These are phyloP conservation scores for Chaetodon trifasciatus DNA, from an alignment of 2,797 vertebrate genomes.

Conservation along the genomic window DNA sequence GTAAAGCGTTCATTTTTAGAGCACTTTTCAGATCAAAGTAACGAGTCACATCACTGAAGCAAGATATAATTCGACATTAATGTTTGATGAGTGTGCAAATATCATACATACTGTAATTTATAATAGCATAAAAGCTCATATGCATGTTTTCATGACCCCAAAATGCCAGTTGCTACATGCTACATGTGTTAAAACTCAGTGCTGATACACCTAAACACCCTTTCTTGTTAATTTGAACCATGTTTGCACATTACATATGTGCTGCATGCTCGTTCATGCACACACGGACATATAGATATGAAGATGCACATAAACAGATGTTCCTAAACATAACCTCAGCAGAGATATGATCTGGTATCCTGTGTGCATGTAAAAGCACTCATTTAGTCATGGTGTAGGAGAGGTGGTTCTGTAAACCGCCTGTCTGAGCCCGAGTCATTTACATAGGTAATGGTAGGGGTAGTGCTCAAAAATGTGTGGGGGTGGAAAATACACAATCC, in stretches of 20 bases:
- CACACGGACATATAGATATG: neutral
- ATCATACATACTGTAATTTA: neutral
- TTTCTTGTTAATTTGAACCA: neutral
- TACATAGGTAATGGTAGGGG: slow-evolving; percentile 84
- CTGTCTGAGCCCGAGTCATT: slow-evolving; percentile 77
- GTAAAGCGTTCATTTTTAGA: neutral
- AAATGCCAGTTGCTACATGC: neutral
- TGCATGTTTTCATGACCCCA: neutral
- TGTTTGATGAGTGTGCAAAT: neutral
- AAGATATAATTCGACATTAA: neutral
- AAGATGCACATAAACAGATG: slow-evolving; percentile 32
- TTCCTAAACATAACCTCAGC: slow-evolving; percentile 24
- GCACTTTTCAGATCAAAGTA: neutral
- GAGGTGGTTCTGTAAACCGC: slow-evolving; percentile 67
- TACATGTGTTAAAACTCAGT: neutral
- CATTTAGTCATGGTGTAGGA: slow-evolving; percentile 63
- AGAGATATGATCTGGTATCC: slow-evolving; percentile 41
- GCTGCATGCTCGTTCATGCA: slow-evolving; percentile 5
- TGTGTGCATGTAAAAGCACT: slow-evolving; percentile 55
- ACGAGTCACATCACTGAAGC: neutral
- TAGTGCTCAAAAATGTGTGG: slow-evolving; percentile 76
- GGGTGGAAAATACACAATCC: slow-evolving; percentile 80
- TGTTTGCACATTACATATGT: neutral
- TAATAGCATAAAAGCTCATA: neutral
- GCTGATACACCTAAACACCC: neutral